Evolutionary conservation across 2,113 vertebrate genomes (phyloP), one percentile per base, ranked within the genome.

Genomic region (Marcusenius ussheri): DNA sequence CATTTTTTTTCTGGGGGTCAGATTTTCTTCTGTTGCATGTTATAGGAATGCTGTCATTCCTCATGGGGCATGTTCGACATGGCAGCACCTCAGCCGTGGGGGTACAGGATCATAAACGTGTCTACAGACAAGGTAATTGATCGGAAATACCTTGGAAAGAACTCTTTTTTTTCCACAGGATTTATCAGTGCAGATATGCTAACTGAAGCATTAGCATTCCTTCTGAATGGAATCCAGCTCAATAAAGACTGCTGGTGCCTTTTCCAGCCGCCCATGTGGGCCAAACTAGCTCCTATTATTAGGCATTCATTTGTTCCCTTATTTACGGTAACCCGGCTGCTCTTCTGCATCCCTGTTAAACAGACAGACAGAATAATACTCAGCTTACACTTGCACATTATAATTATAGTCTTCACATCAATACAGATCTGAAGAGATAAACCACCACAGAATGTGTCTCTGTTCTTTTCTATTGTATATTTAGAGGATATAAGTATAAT

Each of bases 1-100:
- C 3, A 10, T 89, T 83, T 74, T 58, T 27, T 31, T 84, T 90
- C 31, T 91, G 39, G 66, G 83, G 83, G 10, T 70, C 35, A 19
- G 45, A 89, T 77, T 90, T 31, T 89, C 39, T 51, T 88, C 89
- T 90, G 85, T 51, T 83, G 87, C 39, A 70, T 74, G 88, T 90
- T 85, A 77, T 87, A 58, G 77, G 74, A 84, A 91, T 91, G 90
- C 83, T 89, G 58, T 87, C 66, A 83, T 91, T 56, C 66, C 42
- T 89, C 85, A 15, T 27, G 83, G 80, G 10, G 45, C 89, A 42
- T 35, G 89, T 88, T 88, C 50, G 51, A 6, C 70, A 83, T 77
- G 46, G 87, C 70, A 91, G 8, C 56, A 86, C 8, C 31, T 47
- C 74, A 42, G 17, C 17, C 17, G 5, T 35, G 17, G 49, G 70